These are phyloP conservation scores for Subacronicta megacephala DNA, from an alignment of 2,888 invertebrate species.

Conservation along the genomic window DNA sequence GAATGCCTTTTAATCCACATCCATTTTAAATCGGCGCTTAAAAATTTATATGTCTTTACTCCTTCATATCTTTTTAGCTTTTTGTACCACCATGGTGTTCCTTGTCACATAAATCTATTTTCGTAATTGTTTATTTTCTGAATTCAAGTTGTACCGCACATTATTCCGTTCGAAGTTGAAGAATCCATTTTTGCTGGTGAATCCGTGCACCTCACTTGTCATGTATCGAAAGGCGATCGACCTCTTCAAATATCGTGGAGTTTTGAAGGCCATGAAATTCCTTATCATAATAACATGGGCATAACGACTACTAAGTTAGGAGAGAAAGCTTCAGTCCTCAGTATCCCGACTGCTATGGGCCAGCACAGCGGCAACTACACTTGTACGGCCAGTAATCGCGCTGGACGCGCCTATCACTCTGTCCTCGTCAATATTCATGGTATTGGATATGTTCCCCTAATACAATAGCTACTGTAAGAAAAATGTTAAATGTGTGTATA, in stretches of 20 bases:
- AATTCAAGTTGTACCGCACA: conserved; percentile 90
- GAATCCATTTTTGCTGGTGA: conserved; percentile 92
- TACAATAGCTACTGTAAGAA: conserved; percentile 61
- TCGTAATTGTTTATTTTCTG: conserved; percentile 45
- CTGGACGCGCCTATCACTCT: conserved; percentile 89
- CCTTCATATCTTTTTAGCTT: background rate
- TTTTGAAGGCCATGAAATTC: conserved; percentile 91
- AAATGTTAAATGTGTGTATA: conserved; percentile 68
- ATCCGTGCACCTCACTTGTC: conserved; percentile 91
- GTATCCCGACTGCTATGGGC: conserved; percentile 89
- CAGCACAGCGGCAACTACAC: conserved; percentile 91
- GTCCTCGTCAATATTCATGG: conserved; percentile 90
- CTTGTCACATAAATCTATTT: conserved; percentile 13
- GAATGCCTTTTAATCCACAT: too few relatives aligned
- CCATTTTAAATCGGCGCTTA: too few relatives aligned
- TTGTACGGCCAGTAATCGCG: conserved; percentile 90
- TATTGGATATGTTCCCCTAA: conserved; percentile 70
- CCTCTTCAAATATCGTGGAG: conserved; percentile 93
- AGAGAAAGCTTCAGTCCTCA: conserved; percentile 89
- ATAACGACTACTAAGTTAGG: conserved; percentile 88
- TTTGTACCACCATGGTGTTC: conserved; percentile 5
- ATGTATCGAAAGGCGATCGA: conserved; percentile 92
- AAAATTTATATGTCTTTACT: too few relatives aligned
- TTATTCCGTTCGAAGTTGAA: conserved; percentile 92
- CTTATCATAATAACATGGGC: conserved; percentile 87